Evolutionary conservation across 2,888 invertebrate species (phyloP).

Genomic region (Helicoverpa assulta): DNA sequence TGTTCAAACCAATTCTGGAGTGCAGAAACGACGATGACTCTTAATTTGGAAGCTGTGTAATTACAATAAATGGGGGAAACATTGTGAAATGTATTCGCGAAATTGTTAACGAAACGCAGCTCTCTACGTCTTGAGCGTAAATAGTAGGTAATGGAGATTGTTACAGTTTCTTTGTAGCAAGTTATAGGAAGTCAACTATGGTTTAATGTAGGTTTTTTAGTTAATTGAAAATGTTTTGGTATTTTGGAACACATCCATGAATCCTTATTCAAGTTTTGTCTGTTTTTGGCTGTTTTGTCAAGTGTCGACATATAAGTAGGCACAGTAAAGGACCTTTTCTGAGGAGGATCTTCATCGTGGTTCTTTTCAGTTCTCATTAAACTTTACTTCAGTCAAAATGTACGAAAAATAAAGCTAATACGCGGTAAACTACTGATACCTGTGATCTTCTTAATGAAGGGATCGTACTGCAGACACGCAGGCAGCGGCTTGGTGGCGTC

Average conservation of each 20-base stretch:
- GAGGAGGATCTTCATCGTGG: too few species aligned
- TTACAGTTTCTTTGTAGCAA: not conserved
- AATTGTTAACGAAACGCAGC: conserved; percentile 10
- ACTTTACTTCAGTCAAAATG: too few species aligned
- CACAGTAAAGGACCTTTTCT: too few species aligned
- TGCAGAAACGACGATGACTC: conserved; percentile 13
- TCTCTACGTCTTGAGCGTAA: not conserved
- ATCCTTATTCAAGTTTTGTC: too few species aligned
- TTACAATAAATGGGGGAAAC: conserved; percentile 24
- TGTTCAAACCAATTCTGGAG: conserved; percentile 8
- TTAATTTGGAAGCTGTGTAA: conserved; percentile 38
- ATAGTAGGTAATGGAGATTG: not conserved
- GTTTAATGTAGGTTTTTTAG: not conserved
- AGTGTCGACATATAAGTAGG: too few species aligned
- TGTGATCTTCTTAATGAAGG: conserved; percentile 74
- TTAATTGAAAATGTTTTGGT: too few species aligned
- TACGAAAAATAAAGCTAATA: too few species aligned
- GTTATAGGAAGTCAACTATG: not conserved
- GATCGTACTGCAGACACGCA: conserved; percentile 91
- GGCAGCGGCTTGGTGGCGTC: conserved; percentile 91
- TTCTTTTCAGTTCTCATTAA: too few species aligned
- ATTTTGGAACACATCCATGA: too few species aligned
- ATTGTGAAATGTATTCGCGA: conserved; percentile 12
- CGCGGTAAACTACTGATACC: conserved; percentile 54
- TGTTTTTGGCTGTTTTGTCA: too few species aligned